Percentiles rank a stretch among this genome's conserved stretches.
phyloP scores from a whole-genome alignment of 1,140 invertebrate species.

The Calycopis cecrops region DNA sequence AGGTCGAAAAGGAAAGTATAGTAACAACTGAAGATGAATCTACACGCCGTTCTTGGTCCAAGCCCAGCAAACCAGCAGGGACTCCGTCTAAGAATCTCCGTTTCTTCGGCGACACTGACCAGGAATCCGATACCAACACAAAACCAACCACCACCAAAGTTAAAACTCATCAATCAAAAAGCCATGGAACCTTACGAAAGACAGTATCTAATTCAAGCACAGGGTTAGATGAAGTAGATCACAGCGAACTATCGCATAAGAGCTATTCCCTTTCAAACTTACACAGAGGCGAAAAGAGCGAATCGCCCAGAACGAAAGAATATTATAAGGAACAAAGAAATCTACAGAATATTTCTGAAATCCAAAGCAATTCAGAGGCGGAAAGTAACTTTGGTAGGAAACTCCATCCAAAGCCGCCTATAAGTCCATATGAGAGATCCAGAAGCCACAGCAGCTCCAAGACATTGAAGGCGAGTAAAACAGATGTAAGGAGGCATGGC shows the following conservation, averaged over 20 bases:
- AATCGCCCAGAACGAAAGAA: conserved; percentile 48
- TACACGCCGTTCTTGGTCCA: conserved; percentile 55
- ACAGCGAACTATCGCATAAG: conserved; percentile 50
- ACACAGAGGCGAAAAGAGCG: conserved; percentile 49
- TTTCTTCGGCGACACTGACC: conserved; percentile 88
- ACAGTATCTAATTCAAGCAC: conserved; percentile 66
- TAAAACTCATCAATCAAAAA: conserved; percentile 40
- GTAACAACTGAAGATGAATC: conserved; percentile 70
- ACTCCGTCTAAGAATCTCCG: conserved; percentile 80
- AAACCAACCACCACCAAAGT: conserved; percentile 51
- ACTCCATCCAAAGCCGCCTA: conserved; percentile 54
- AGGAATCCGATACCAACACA: conserved; percentile 78
- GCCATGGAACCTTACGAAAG: conserved; percentile 47
- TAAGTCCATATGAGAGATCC: conserved; percentile 65
- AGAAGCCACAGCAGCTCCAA: conserved; percentile 70
- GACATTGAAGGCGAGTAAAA: conserved; percentile 56
- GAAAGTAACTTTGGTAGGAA: conserved; percentile 59
- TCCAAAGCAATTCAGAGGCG: conserved; percentile 65
- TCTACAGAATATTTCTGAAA: conserved; percentile 77
- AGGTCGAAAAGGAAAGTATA: conserved; percentile 64
- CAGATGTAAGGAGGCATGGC: conserved; percentile 38
- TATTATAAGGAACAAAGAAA: conserved; percentile 63
- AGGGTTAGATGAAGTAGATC: conserved; percentile 60
- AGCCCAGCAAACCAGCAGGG: conserved; percentile 56
- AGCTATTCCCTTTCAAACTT: conserved; percentile 67